Base-by-base conservation (phyloP, 1,140 invertebrate genomes). In the Trinorchestia longiramus region DNA sequence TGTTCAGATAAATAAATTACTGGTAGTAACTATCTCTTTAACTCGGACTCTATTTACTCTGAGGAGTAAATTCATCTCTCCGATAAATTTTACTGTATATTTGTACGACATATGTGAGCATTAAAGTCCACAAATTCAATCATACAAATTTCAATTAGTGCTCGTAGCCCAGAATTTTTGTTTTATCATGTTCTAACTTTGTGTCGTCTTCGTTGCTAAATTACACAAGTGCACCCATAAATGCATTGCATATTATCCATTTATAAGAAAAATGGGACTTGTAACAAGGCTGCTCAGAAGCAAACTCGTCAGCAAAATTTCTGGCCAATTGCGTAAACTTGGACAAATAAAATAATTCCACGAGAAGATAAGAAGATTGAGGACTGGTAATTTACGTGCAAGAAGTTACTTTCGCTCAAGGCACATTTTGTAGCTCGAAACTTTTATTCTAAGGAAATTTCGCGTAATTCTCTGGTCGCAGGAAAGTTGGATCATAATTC, bases 401-500 rank as follows among this genome's bases (percentile, higher is more conserved):
- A 15, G 62, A 77, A 77, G 62, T 77, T 77, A 36, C 62, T 77
- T 77, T 77, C 62, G 62, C 62, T 77, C 62, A 77, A 77, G 62
- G 15, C 28, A 11, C 62, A 77, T 11, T 77, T 77, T 77, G 62
- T 36, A 77, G 62, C 62, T 77, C 62, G 28, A 15, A 77, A 77
- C 62, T 77, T 77, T 77, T 77, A 77, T 77, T 77, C 62, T 77
- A 77, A 42, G 88, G 43, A 90, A 90, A 90, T 90, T 19, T 90
- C 4, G n/a, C 88, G 88, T 41, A 90, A 90, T 15, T 90, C 43
- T 90, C 88, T 3, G 88, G 88, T 90, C 88, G 88, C 88, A 43
- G 11, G 88, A 90, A 90, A 90, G 88, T 90, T 90, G 88, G 88
- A 28, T 41, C 23, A 90, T 90, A 90, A 90, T 90, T 90, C 88